A percentile compares a stretch with the other conserved stretches of the same genome.
Evolutionary conservation across 2,113 vertebrate species (phyloP).

Genomic region (Perca fluviatilis): DNA sequence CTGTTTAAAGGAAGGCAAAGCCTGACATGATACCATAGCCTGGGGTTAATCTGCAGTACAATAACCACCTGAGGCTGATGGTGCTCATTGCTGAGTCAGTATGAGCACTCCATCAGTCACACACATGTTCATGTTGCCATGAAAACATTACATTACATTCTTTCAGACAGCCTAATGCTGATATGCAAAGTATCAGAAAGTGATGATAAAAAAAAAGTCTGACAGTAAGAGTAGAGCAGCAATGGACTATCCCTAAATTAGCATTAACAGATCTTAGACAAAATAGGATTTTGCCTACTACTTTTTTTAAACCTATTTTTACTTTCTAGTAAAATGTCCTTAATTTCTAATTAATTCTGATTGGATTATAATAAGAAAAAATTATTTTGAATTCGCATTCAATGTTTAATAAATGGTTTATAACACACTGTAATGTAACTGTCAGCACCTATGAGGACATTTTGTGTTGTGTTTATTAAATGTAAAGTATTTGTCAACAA

Average conservation of each 20-base stretch:
- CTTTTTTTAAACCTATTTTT: neutral
- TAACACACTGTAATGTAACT: neutral
- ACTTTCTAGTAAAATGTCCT: neutral
- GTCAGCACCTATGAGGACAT: neutral
- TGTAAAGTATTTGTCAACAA: neutral
- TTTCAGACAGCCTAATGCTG: neutral
- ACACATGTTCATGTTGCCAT: conserved; percentile 9
- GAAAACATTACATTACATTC: no score
- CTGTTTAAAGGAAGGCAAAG: neutral
- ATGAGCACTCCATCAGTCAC: conserved; percentile 67
- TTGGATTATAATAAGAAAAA: neutral
- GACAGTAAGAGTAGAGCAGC: neutral
- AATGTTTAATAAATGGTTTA: neutral
- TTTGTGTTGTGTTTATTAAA: neutral
- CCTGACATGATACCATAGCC: conserved; percentile 20
- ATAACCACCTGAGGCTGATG: conserved; percentile 17
- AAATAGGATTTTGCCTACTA: neutral
- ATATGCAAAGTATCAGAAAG: neutral
- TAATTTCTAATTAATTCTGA: neutral
- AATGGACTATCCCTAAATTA: neutral
- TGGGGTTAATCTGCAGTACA: neutral
- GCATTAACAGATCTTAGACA: no score
- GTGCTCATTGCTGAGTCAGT: conserved; percentile 67
- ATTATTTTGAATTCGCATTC: no score
- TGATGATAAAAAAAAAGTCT: neutral